Evolutionary conservation across 2,797 vertebrate genomes (phyloP), one percentile per base, ranked within the genome.

Genomic region (Coregonus suidteri): DNA sequence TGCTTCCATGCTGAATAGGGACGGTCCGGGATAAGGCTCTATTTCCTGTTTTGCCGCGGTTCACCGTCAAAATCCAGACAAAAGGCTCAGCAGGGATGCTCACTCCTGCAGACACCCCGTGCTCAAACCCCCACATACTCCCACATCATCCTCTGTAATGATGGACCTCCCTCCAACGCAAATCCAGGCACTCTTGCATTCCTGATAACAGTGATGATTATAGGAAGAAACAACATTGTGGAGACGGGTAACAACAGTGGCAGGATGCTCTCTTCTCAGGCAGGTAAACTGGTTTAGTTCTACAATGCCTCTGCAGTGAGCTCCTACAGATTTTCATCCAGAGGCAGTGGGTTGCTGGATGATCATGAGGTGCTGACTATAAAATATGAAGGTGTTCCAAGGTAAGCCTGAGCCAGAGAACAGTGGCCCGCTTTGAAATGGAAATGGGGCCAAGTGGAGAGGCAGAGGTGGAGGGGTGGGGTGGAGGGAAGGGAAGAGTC

Each of bases 351-450:
- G 9, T n/a, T 6, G 66, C 6, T 9, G 34, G 15, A 37, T 77
- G 73, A 88, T 84, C 82, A 84, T 77, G 31, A 34, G 34, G 31
- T 20, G 37, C 1, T 41, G 68, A 25, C 34, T 20, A 5, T 66
- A 4, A 34, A 30, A 65, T 13, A 76, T 52, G 31, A 15, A 81
- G 71, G 76, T 81, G 86, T 90, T 88, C 88, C 78, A 80, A 82
- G 79, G 85, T 81, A 84, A 78, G 74, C 72, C 80, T 77, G 68
- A 34, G 77, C 66, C 67, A 79, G 80, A 81, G 76, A 85, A 81
- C 76, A 68, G 83, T 79, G 83, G 82, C 80, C 77, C 73, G 51
- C 88, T 93, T 93, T 94, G 91, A 94, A 93, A 94, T 93, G 88
- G 86, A 92, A 93, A 94, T 93, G 34, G 2, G 9, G 41, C 9